Evolutionary conservation across 92 coral and sea anemone genomes (phyloP), one percentile per base, ranked within the genome.

Genomic region (Pocillopora grandis): DNA sequence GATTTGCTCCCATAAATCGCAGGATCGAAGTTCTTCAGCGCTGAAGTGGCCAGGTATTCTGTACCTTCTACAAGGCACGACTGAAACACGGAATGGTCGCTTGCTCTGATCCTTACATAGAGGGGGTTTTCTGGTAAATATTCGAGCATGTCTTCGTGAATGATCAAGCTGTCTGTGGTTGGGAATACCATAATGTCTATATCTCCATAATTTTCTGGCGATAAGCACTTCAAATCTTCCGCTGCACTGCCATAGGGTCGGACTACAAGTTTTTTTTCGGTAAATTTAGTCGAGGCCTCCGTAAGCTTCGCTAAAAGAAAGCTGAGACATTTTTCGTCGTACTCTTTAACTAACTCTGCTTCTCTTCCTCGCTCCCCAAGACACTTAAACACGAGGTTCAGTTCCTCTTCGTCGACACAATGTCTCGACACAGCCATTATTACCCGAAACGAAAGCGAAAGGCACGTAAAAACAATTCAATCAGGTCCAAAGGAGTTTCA

Each of bases 171-270:
- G 0, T 90, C 91, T 11, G 87, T 58, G 18, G 63, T 64, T 0
- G 95, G 87, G 63, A 70, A 90, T 49, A 92, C 21, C 91, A 92
- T 87, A 12, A 92, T 35, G 17, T 92, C 95, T 12, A 92, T 66
- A 72, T 92, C 95, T 14, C 93, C 93, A 21, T 87, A 76, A 62
- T 92, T 87, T 19, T 87, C 70, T 6, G 88, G 91, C 6, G 77
- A 48, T 58, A 77, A 59, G 59, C 88, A 87, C 84, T 76, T 90
- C 16, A 92, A 80, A 19, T 84, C 84, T 77, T 92, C 95, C 1
- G 71, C 89, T 0, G 95, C 80, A 62, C 95, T 92, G 21, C 95
- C 95, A 70, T 83, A 84, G 21, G 69, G 86, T 15, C 75, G 36
- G 12, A 80, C 42, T 14, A 18, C 63, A 60, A 85, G 9, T 12